phyloP scores from a whole-genome alignment of 2,888 invertebrate species.

The Orgyia antiqua region DNA sequence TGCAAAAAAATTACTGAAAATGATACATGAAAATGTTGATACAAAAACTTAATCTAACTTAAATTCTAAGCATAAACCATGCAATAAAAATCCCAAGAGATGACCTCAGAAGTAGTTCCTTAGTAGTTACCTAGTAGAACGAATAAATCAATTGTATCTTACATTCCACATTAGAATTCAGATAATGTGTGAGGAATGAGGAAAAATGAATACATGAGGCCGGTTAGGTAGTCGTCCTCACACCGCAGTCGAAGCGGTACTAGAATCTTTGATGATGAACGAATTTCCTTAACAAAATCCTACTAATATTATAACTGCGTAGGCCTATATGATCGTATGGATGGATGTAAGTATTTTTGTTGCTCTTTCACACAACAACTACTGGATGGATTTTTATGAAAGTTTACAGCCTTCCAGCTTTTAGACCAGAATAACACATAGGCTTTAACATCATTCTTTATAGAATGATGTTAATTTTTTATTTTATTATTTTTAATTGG shows the following conservation, averaged over 20 bases:
- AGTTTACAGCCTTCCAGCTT: too few relatives aligned
- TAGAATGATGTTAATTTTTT: too few relatives aligned
- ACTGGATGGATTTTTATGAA: too few relatives aligned
- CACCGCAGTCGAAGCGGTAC: constrained; percentile 12
- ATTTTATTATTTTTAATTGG: too few relatives aligned
- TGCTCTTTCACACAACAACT: too few relatives aligned
- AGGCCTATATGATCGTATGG: constrained; percentile 2
- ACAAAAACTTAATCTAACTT: too few relatives aligned
- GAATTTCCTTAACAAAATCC: constrained; percentile 34
- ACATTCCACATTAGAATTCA: constrained; percentile 22
- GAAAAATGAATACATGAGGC: constrained; percentile 41
- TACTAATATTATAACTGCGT: too few relatives aligned
- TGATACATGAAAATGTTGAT: too few relatives aligned
- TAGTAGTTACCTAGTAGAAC: constrained; percentile 22
- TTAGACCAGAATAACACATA: too few relatives aligned
- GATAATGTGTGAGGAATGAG: constrained; percentile 46
- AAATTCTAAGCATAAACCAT: constrained; percentile 9
- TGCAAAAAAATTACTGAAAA: too few relatives aligned
- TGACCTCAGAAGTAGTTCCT: constrained; percentile 16
- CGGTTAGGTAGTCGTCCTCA: constrained; percentile 35
- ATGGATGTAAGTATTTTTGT: too few relatives aligned
- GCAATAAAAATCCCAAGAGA: constrained; percentile 12
- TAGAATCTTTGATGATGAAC: constrained; percentile 49
- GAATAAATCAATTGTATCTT: constrained; percentile 14
- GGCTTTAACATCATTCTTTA: too few relatives aligned